Conservation (phyloP, 2,888 invertebrate genomes). For the Smittia sp. region DNA sequence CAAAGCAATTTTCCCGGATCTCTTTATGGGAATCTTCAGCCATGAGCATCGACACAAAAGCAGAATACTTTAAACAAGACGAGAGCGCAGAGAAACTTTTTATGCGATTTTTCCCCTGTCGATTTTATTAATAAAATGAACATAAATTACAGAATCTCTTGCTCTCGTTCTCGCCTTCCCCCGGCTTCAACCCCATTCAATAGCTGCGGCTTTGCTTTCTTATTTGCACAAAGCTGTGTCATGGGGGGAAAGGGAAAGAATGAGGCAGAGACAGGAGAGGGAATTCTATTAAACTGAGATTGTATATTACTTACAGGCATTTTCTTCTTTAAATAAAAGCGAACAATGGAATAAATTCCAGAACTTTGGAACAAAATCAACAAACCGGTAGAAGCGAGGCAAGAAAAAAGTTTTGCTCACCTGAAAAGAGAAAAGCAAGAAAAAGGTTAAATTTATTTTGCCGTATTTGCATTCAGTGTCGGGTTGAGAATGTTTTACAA, state of each 20-base stretch:
- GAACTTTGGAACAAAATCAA: background rate
- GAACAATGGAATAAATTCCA: conserved; percentile 39
- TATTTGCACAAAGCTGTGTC: conserved; percentile 16
- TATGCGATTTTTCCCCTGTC: conserved; percentile 27
- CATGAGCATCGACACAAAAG: too few species aligned
- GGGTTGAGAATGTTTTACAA: background rate
- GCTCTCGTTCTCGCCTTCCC: background rate
- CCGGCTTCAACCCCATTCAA: conserved; percentile 5
- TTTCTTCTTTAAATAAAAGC: conserved; percentile 4
- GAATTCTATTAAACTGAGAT: conserved; percentile 36
- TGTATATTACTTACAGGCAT: conserved; percentile 35
- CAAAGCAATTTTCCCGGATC: too few species aligned
- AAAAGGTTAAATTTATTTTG: conserved; percentile 10
- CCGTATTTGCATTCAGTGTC: background rate
- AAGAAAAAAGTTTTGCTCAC: conserved; percentile 8
- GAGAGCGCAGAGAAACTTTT: background rate
- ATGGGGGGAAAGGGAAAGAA: background rate
- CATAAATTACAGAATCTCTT: conserved; percentile 37
- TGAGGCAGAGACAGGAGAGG: background rate
- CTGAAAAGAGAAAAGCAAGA: conserved; percentile 6
- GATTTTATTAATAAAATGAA: conserved; percentile 40
- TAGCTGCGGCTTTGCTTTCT: conserved; percentile 7
- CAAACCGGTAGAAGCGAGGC: background rate
- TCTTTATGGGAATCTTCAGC: too few species aligned
- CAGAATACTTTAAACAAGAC: background rate